phyloP scores from a whole-genome alignment of 2,797 vertebrate species.

The Sardinella longiceps region DNA sequence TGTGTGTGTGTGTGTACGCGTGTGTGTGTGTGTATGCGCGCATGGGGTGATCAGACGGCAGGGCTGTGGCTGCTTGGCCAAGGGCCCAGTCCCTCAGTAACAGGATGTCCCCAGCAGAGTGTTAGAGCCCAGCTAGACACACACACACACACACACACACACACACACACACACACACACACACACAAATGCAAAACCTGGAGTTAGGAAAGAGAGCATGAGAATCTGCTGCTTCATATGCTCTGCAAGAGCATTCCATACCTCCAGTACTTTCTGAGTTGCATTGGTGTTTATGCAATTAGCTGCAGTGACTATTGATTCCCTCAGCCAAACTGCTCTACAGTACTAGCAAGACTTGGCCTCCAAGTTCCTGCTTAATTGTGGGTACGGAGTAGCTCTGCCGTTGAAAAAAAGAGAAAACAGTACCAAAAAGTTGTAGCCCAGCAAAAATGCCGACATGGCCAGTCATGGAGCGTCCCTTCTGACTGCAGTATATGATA shows the following conservation, averaged over 20 bases:
- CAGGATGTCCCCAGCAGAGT: slow-evolving; percentile 24
- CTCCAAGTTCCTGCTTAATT: not conserved
- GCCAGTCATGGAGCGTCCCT: not conserved
- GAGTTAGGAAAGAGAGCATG: not conserved
- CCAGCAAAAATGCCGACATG: not conserved
- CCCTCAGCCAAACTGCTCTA: not conserved
- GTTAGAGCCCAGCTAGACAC: not conserved
- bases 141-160: slow-evolving; percentile 24
- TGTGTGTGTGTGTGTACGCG: not conserved
- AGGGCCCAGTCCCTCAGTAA: slow-evolving; percentile 19
- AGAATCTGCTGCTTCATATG: not conserved
- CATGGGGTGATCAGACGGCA: slow-evolving; percentile 1
- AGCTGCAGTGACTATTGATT: not conserved
- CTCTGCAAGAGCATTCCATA: not conserved
- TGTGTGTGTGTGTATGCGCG: not conserved
- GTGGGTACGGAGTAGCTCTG: not conserved
- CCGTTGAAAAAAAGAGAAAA: not conserved
- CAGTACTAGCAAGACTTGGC: not conserved
- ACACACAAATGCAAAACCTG: not conserved
- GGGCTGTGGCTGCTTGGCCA: slow-evolving; percentile 22
- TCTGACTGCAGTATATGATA: not conserved
- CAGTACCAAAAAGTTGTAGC: too few relatives aligned
- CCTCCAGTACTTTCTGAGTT: not conserved
- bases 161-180: slow-evolving; percentile 5
- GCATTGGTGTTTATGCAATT: not conserved